Evolutionary conservation across 2,888 invertebrate genomes (phyloP), one percentile per base, ranked within the genome.

Genomic region (Rhingia campestris): DNA sequence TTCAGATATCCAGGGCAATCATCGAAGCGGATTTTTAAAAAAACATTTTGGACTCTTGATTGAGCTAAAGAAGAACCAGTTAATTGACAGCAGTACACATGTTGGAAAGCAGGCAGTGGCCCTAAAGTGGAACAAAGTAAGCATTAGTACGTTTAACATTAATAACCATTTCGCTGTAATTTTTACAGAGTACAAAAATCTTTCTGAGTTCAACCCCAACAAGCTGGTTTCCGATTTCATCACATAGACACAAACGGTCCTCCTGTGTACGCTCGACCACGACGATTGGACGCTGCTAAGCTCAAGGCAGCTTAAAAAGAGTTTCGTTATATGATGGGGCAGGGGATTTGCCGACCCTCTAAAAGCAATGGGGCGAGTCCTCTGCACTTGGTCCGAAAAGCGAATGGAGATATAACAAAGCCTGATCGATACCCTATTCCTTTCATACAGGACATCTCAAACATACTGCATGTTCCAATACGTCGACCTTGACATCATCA

Each of bases 341-440:
- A 45, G 9, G 49, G 51, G 4, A 75, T 81, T 39, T 81, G 63
- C 45, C 32, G 45, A 33, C 67, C 67, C 0, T 73, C 66, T 2
- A 73, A 66, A 12, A 73, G 66, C 14, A 64, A 64, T n/a, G 66
- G 66, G 67, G 6, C 61, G 7, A 61, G 69, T 39, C 43, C 61
- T 9, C 30, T 81, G 7, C 73, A 80, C 33, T n/a, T 67, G 51
- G 49, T 56, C 6, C 43, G 43, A 14, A 81, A 73, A 14, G 6
- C 53, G 2, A 56, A 63, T 41, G 63, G 76, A 22, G 53, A 76
- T 4, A 53, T 47, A 4, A 91, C 89, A 0, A 73, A 87, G 0
- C 88, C 89, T 0, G 89, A 91, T 81, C 64, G 87, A 0, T 89
- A 89, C 59, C 89, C 90, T 0, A 74, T 89, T 1, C 87, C 88